Conservation (phyloP, 2,113 vertebrate species). For the Eptesicus fuscus region DNA sequence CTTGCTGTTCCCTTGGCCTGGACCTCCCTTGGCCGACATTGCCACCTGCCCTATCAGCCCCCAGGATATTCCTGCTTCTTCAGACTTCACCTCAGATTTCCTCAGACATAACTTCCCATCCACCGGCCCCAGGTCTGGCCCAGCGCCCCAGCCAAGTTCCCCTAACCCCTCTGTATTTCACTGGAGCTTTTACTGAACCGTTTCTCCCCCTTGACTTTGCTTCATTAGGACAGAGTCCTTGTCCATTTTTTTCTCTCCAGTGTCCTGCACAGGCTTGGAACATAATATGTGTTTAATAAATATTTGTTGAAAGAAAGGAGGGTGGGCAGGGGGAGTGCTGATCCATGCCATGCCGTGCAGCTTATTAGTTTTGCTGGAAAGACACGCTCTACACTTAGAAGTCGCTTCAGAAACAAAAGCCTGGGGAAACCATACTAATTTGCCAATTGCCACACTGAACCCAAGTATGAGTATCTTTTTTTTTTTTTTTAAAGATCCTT, state of each 20-base stretch:
- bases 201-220: neutral
- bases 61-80: neutral
- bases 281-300: neutral
- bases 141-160: accelerated
- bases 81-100: neutral
- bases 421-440: neutral
- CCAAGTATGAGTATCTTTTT: neutral
- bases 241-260: neutral
- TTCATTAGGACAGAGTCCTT: neutral
- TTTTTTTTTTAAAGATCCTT: neutral
- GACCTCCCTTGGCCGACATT: neutral
- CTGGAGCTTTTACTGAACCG: neutral
- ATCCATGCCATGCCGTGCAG: accelerated
- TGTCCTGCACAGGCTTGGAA: neutral
- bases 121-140: neutral
- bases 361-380: neutral
- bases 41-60: neutral
- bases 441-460: neutral
- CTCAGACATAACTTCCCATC: neutral
- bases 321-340: neutral
- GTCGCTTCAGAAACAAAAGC: neutral
- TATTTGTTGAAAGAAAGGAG: neutral
- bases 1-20: neutral
- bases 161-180: neutral
- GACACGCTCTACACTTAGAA: neutral